Evolutionary conservation across 2,797 vertebrate species (phyloP).

Genomic region (Phataginus tetradactyla): DNA sequence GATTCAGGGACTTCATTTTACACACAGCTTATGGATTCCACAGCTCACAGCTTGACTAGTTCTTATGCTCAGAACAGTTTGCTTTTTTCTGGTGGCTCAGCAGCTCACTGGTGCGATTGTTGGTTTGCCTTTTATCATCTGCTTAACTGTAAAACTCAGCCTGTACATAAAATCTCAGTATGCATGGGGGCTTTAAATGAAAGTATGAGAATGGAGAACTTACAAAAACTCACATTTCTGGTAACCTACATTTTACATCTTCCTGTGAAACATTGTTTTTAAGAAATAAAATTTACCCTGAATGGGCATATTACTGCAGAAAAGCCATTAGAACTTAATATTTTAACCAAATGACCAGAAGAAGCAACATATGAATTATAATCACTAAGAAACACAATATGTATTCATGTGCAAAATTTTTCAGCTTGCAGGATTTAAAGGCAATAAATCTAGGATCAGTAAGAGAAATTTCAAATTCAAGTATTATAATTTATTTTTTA

Average conservation of each 20-base stretch:
- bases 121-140: slow-evolving; percentile 44
- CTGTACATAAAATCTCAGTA: slow-evolving; percentile 2
- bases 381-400: neutral
- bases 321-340: neutral
- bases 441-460: neutral
- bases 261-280: neutral
- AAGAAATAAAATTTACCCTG: neutral
- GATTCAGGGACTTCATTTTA: slow-evolving; percentile 57
- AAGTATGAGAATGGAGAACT: neutral
- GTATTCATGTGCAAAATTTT: neutral
- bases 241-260: neutral
- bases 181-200: slow-evolving; percentile 5
- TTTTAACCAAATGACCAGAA: slow-evolving; percentile 3
- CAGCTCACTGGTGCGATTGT: slow-evolving; percentile 42
- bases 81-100: slow-evolving; percentile 57
- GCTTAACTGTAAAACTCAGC: slow-evolving; percentile 59
- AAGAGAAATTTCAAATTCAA: neutral
- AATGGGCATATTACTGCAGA: neutral
- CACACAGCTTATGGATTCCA: slow-evolving; percentile 35
- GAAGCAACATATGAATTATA: neutral
- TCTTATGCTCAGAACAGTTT: slow-evolving; percentile 53
- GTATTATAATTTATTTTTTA: slow-evolving; percentile 8
- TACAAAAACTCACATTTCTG: slow-evolving; percentile 21
- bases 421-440: slow-evolving; percentile 33
- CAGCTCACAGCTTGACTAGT: slow-evolving; percentile 43